Evolutionary conservation across 2,113 vertebrate genomes (phyloP).

Genomic region (Indri indri): DNA sequence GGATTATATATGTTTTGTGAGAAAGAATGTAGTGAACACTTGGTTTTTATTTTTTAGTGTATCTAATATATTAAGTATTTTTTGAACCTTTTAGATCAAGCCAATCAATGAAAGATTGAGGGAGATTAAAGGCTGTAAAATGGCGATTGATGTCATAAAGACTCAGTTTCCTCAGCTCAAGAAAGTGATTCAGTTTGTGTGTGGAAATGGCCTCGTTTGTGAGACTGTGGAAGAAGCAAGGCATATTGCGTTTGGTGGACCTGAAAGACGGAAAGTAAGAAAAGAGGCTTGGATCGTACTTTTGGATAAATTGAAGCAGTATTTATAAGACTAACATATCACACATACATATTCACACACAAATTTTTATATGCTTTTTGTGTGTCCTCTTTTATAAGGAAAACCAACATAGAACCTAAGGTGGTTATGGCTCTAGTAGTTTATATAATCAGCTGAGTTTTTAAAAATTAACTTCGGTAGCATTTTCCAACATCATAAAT

Average conservation of each 20-base stretch:
- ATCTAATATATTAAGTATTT: constrained; percentile 24
- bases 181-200: constrained; percentile 95
- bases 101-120: constrained; percentile 94
- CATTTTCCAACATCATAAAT: not conserved
- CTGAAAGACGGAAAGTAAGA: constrained; percentile 91
- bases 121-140: constrained; percentile 90
- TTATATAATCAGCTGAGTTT: not conserved
- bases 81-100: constrained; percentile 85
- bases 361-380: not conserved
- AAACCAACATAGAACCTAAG: not conserved
- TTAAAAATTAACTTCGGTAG: not conserved
- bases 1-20: not conserved
- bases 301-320: not conserved
- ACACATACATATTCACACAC: not conserved
- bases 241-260: constrained; percentile 88
- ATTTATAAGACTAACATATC: not conserved
- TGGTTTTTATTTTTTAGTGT: constrained; percentile 1
- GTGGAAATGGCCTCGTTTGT: constrained; percentile 93
- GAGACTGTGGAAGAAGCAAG: constrained; percentile 93
- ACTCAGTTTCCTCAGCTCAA: constrained; percentile 85
- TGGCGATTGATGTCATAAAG: constrained; percentile 94
- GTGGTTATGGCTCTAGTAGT: not conserved
- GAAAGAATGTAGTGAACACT: not conserved
- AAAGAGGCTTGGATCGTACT: not conserved
- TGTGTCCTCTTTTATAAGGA: not conserved